These are phyloP conservation scores for Pantelozetes paolii DNA, from an alignment of 2,888 invertebrate genomes.

Conservation along the genomic window DNA sequence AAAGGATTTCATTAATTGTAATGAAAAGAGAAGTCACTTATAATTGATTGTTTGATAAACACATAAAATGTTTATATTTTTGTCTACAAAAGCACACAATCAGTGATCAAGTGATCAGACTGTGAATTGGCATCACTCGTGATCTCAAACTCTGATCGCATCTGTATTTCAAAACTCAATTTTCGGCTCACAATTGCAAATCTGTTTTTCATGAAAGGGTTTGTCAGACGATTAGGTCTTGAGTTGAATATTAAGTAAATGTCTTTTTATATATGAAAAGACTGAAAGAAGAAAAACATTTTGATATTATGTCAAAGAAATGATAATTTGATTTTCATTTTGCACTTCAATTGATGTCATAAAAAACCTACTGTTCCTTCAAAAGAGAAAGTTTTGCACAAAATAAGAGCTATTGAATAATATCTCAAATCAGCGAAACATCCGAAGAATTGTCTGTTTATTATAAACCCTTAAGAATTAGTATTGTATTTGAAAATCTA, in stretches of 20 bases:
- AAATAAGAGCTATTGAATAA: not conserved
- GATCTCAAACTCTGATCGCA: not conserved
- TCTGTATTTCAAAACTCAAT: not conserved
- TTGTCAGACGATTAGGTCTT: not conserved
- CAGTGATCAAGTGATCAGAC: no score
- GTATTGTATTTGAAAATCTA: constrained; percentile 6
- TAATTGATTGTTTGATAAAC: not conserved
- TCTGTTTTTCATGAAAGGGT: not conserved
- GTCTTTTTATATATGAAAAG: no score
- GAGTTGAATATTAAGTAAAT: not conserved
- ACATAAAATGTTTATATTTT: not conserved
- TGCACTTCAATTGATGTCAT: no score
- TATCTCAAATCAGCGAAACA: not conserved
- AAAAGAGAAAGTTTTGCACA: not conserved
- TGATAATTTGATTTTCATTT: no score
- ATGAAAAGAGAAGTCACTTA: no score
- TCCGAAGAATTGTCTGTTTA: not conserved
- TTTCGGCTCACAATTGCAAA: no score
- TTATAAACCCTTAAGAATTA: not conserved
- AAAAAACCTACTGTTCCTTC: no score
- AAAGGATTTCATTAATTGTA: not conserved
- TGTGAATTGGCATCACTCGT: not conserved
- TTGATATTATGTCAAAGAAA: no score
- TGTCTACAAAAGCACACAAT: no score
- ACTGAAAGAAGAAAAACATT: no score